phyloP scores from a whole-genome alignment of 2,113 vertebrate species.

The Typhlomys cinereus region DNA sequence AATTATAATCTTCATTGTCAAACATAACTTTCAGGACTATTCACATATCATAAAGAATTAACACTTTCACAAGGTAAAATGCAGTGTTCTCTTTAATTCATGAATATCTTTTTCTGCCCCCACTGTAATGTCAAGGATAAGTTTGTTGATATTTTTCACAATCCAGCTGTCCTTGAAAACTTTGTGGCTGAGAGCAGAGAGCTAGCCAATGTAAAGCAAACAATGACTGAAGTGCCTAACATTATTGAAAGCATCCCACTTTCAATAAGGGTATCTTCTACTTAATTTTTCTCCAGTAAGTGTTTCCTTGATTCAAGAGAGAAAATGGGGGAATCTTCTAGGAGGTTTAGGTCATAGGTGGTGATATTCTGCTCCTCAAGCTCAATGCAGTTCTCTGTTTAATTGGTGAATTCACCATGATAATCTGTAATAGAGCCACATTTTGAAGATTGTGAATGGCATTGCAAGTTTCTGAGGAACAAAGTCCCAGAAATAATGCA shows the following conservation, averaged over 20 bases:
- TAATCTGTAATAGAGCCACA: neutral
- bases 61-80: slow-evolving; percentile 64
- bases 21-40: slow-evolving; percentile 59
- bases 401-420: neutral
- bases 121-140: slow-evolving; percentile 38
- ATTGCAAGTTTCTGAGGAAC: slow-evolving; percentile 9
- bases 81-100: neutral
- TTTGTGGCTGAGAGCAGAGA: slow-evolving; percentile 33
- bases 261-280: slow-evolving; percentile 29
- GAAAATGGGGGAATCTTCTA: neutral
- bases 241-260: slow-evolving; percentile 16
- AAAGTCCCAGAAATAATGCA: neutral
- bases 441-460: slow-evolving; percentile 37
- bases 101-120: slow-evolving; percentile 28
- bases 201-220: neutral
- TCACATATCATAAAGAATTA: slow-evolving; percentile 60
- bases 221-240: slow-evolving; percentile 18
- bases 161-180: slow-evolving; percentile 46
- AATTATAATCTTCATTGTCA: slow-evolving; percentile 49
- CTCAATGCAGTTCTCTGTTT: slow-evolving; percentile 2
- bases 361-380: neutral
- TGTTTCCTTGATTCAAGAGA: slow-evolving; percentile 9
- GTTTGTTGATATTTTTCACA: slow-evolving; percentile 61
- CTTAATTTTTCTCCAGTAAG: slow-evolving; percentile 2
- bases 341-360: neutral